Evolutionary conservation across 2,113 vertebrate species (phyloP).

Genomic region (Synodontis membranacea): DNA sequence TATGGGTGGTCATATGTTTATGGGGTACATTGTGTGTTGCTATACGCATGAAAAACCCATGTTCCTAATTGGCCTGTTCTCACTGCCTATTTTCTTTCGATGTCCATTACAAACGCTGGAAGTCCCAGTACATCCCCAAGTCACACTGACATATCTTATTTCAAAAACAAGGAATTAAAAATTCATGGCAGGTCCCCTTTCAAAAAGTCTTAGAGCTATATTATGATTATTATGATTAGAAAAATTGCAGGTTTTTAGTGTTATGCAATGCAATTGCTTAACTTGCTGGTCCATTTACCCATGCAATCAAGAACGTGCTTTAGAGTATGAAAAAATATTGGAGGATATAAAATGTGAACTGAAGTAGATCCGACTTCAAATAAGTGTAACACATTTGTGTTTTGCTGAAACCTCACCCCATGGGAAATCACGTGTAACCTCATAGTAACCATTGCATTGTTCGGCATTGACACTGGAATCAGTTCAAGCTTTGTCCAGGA

Average conservation of each 20-base stretch:
- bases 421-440: neutral
- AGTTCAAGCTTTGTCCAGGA: neutral
- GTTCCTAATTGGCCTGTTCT: no score
- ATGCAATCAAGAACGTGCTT: neutral
- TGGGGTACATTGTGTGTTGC: no score
- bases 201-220: neutral
- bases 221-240: no score
- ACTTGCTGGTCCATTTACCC: neutral
- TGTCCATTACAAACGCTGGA: no score
- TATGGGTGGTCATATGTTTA: no score
- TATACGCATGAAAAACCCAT: no score
- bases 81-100: no score
- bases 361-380: neutral
- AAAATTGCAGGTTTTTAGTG: neutral
- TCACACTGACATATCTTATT: no score
- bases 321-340: neutral
- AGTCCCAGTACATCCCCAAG: no score
- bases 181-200: no score
- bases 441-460: neutral
- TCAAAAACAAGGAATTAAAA: no score
- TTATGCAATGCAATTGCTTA: neutral
- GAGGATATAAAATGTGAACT: neutral
- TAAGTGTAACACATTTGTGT: neutral
- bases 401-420: neutral
- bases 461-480: neutral